These are phyloP conservation scores for Sarcophaga caerulescens DNA, from an alignment of 2,888 invertebrate genomes.

Conservation along the genomic window DNA sequence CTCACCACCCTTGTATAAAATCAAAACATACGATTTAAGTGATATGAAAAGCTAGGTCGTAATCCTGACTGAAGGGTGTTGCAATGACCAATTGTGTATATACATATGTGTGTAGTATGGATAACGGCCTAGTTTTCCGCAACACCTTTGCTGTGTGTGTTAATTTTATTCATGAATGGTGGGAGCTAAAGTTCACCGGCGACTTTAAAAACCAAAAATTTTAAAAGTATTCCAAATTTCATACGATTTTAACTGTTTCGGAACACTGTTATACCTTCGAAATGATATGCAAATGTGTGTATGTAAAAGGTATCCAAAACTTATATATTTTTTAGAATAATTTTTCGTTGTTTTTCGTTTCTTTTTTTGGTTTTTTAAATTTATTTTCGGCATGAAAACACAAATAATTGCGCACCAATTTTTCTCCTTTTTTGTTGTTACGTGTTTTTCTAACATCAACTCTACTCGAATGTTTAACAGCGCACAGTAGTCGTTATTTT, in stretches of 20 bases:
- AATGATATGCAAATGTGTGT: slow-evolving; percentile 10
- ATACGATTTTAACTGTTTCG: background rate
- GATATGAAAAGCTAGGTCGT: too few relatives aligned
- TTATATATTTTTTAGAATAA: slow-evolving; percentile 50
- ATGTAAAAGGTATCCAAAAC: slow-evolving; percentile 61
- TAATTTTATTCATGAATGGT: too few relatives aligned
- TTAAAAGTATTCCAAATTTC: background rate
- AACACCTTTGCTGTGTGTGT: too few relatives aligned
- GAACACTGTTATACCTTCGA: slow-evolving; percentile 33
- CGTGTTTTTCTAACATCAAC: slow-evolving; percentile 22
- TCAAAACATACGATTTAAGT: too few relatives aligned
- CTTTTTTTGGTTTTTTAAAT: background rate
- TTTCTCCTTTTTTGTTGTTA: slow-evolving; percentile 3
- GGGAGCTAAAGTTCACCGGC: too few relatives aligned
- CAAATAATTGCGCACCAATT: slow-evolving; percentile 58
- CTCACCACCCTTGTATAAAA: too few relatives aligned
- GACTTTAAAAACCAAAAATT: background rate
- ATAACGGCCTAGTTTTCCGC: too few relatives aligned
- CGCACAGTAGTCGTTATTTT: background rate
- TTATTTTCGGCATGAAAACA: slow-evolving; percentile 33
- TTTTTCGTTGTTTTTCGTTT: slow-evolving; percentile 26
- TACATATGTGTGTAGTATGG: too few relatives aligned
- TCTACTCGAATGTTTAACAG: slow-evolving; percentile 16
- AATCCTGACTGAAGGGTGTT: too few relatives aligned
- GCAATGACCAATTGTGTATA: too few relatives aligned